phyloP scores from a whole-genome alignment of 1,140 invertebrate genomes.

The Drosophila ercepeae region DNA sequence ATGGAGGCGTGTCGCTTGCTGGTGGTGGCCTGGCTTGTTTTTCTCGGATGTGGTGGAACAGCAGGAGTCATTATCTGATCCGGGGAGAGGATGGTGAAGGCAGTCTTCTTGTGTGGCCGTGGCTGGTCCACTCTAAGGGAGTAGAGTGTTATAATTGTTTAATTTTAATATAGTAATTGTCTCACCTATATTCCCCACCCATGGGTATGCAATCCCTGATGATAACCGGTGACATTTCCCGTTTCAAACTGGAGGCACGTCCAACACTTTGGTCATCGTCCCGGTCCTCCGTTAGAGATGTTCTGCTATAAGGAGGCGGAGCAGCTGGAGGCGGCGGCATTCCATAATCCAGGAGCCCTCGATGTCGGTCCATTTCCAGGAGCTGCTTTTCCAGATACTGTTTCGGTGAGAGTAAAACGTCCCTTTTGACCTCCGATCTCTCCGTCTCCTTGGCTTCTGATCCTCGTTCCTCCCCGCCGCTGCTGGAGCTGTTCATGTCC shows the following conservation, averaged over 20 bases:
- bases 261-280: slow-evolving; percentile 8
- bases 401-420: slow-evolving; percentile 64
- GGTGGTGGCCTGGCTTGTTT: slow-evolving; percentile 36
- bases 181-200: slow-evolving; percentile 78
- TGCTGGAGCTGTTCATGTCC: slow-evolving; percentile 79
- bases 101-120: slow-evolving; percentile 84
- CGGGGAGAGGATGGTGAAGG: slow-evolving; percentile 87
- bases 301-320: slow-evolving; percentile 44
- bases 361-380: slow-evolving; percentile 23
- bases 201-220: slow-evolving; percentile 70
- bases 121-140: slow-evolving; percentile 79
- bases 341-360: slow-evolving; percentile 40
- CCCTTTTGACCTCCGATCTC: slow-evolving; percentile 24
- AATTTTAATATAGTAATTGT: not conserved
- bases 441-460: slow-evolving; percentile 3
- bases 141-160: not conserved
- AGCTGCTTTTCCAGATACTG: slow-evolving; percentile 68
- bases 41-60: slow-evolving; percentile 38
- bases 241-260: slow-evolving; percentile 9
- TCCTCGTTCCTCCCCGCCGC: slow-evolving; percentile 68
- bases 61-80: slow-evolving; percentile 77
- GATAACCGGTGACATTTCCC: slow-evolving; percentile 72
- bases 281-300: not conserved
- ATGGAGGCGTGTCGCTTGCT: slow-evolving; percentile 55
- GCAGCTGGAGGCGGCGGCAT: slow-evolving; percentile 47